Evolutionary conservation across 2,888 invertebrate genomes (phyloP), one percentile per base, ranked within the genome.

Genomic region (Polymixis lichenea): DNA sequence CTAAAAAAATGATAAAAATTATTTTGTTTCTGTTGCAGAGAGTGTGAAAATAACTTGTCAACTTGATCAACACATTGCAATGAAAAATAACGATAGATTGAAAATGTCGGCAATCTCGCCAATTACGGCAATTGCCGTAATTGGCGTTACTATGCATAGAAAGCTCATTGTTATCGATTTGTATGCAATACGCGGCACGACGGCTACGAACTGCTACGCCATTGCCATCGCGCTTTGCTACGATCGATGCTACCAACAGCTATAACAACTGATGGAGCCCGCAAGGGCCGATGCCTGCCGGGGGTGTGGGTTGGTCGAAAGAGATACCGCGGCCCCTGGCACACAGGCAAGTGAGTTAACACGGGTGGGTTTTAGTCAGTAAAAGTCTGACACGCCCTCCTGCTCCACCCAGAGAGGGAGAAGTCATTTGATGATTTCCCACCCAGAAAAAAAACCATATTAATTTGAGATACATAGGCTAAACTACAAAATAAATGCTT

Each of bases 211-310:
- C 38, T 9, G 38, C 62, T 62, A 62, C 43, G 28, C 53, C 38
- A 13, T 32, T 17, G 53, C 4, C 38, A 13, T 32, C n/a, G 53
- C 4, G n/a, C n/a, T 17, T 28, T 61, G 46, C 69, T 64, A 64
- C 69, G 46, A 65, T n/a, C n/a, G 32, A 17, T 25, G 32, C 66
- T 66, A 66, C n/a, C n/a, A n/a, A n/a, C n/a, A n/a, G n/a, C n/a
- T n/a, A n/a, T n/a, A n/a, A n/a, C n/a, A n/a, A n/a, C n/a, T n/a
- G n/a, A n/a, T n/a, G n/a, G n/a, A n/a, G n/a, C n/a, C n/a, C n/a
- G n/a, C n/a, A n/a, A n/a, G n/a, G n/a, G n/a, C n/a, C n/a, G n/a
- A n/a, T n/a, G n/a, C n/a, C n/a, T n/a, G n/a, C n/a, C n/a, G n/a
- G n/a, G n/a, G n/a, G n/a, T n/a, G n/a, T n/a, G n/a, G n/a, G n/a